Conservation (phyloP, 2,797 vertebrate species). For the Eospalax fontanierii region DNA sequence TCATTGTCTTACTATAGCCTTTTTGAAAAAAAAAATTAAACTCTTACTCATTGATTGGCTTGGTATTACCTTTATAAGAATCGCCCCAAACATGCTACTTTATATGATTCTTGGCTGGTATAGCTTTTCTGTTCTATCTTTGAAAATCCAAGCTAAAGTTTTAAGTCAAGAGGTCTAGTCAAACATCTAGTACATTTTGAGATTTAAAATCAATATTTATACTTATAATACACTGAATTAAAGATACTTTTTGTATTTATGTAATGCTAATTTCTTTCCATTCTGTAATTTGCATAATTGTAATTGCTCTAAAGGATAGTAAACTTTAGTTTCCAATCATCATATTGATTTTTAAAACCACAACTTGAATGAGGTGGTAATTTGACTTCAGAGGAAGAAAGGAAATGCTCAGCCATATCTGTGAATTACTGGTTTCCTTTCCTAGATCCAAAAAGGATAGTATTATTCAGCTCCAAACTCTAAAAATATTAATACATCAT, state of each 20-base stretch:
- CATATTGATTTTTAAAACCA: conserved; percentile 38
- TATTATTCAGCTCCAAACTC: conserved; percentile 21
- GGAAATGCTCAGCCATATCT: background rate
- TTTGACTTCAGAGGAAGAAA: conserved; percentile 51
- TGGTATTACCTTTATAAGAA: background rate
- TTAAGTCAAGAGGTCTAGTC: conserved; percentile 9
- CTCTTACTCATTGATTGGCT: background rate
- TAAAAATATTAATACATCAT: conserved; percentile 33
- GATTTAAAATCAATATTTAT: conserved; percentile 18
- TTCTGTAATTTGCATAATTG: conserved; percentile 42
- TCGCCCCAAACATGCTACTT: background rate
- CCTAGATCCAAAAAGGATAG: conserved; percentile 28
- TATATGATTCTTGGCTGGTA: background rate
- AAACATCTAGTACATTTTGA: conserved; percentile 29
- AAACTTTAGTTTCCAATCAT: background rate
- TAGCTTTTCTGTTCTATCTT: background rate
- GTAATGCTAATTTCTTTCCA: background rate
- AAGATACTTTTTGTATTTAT: conserved; percentile 8
- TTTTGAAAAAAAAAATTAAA: background rate
- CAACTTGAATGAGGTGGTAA: conserved; percentile 26
- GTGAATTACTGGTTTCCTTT: conserved; percentile 37
- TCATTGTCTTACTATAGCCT: background rate
- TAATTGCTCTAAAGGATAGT: background rate
- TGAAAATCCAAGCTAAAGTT: conserved; percentile 17
- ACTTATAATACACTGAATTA: conserved; percentile 29